These are phyloP conservation scores for Pygmarrhopalites habei DNA, from an alignment of 1,140 invertebrate genomes.

Conservation along the genomic window DNA sequence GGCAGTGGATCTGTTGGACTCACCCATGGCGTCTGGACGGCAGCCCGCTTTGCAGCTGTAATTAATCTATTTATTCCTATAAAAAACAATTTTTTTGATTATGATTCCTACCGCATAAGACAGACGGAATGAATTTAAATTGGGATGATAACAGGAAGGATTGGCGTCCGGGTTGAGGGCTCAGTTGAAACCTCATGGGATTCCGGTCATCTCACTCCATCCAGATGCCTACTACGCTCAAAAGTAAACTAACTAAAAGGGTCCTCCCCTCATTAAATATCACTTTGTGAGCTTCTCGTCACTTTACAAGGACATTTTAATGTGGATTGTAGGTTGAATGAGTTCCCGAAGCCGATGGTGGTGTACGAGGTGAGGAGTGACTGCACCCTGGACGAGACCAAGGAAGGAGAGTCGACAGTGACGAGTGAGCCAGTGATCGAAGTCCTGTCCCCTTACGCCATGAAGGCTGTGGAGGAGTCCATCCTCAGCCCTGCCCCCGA, in stretches of 20 bases:
- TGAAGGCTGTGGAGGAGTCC: constrained; percentile 34
- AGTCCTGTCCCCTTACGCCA: constrained; percentile 36
- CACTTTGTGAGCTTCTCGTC: too few relatives aligned
- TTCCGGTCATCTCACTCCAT: constrained; percentile 67
- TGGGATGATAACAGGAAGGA: too few relatives aligned
- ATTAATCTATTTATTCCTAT: too few relatives aligned
- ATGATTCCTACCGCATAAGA: too few relatives aligned
- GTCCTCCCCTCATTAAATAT: too few relatives aligned
- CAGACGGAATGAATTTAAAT: too few relatives aligned
- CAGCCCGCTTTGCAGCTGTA: constrained; percentile 48
- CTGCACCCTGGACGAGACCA: constrained; percentile 2
- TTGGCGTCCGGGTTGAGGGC: constrained; percentile 59
- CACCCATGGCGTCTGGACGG: constrained; percentile 36
- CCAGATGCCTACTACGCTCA: constrained; percentile 60
- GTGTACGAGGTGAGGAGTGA: constrained; percentile 22
- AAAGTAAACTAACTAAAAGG: too few relatives aligned
- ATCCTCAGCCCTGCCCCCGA: constrained; percentile 27
- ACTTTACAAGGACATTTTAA: too few relatives aligned
- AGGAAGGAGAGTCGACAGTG: constrained; percentile 4
- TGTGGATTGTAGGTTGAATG: constrained; percentile 36
- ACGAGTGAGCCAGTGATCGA: constrained; percentile 25
- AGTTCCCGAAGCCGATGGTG: constrained; percentile 26
- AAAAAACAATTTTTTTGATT: too few relatives aligned
- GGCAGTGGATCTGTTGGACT: constrained; percentile 35
- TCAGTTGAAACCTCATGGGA: constrained; percentile 58